A percentile compares a stretch with the other conserved stretches of the same genome.
These are phyloP conservation scores for Caranx ignobilis DNA, from an alignment of 2,113 vertebrate genomes.

Conservation along the genomic window DNA sequence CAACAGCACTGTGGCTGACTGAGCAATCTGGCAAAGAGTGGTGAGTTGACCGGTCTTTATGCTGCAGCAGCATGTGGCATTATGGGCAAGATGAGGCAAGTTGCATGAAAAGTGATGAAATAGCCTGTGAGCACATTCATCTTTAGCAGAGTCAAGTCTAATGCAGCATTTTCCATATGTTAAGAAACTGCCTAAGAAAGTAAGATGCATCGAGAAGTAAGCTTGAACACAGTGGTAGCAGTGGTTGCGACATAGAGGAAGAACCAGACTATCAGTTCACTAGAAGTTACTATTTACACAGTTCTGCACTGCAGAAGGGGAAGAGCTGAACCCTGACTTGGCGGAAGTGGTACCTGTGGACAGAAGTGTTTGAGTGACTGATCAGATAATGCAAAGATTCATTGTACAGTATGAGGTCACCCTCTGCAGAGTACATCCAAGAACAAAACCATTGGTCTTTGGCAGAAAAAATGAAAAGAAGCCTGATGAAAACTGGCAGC, in stretches of 20 bases:
- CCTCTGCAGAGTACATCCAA: neutral
- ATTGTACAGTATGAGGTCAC: neutral
- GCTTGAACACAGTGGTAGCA: neutral
- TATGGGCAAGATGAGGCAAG: too few relatives aligned
- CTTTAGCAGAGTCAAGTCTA: too few relatives aligned
- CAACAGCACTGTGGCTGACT: too few relatives aligned
- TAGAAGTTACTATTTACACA: neutral
- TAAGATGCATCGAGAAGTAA: neutral
- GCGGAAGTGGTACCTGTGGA: neutral
- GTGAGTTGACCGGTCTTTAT: too few relatives aligned
- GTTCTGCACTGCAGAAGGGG: neutral
- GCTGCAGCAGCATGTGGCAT: too few relatives aligned
- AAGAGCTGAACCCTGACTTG: neutral
- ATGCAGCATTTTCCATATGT: too few relatives aligned
- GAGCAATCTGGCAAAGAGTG: too few relatives aligned
- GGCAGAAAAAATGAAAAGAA: neutral
- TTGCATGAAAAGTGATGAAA: too few relatives aligned
- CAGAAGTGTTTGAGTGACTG: neutral
- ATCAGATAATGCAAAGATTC: neutral
- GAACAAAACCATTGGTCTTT: neutral
- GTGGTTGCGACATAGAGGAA: neutral
- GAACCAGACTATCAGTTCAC: neutral
- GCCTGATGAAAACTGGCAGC: neutral
- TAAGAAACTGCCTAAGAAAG: too few relatives aligned
- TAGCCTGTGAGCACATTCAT: too few relatives aligned